These are phyloP conservation scores for Seriola quinqueradiata DNA, from an alignment of 2,113 vertebrate species.

Conservation along the genomic window DNA sequence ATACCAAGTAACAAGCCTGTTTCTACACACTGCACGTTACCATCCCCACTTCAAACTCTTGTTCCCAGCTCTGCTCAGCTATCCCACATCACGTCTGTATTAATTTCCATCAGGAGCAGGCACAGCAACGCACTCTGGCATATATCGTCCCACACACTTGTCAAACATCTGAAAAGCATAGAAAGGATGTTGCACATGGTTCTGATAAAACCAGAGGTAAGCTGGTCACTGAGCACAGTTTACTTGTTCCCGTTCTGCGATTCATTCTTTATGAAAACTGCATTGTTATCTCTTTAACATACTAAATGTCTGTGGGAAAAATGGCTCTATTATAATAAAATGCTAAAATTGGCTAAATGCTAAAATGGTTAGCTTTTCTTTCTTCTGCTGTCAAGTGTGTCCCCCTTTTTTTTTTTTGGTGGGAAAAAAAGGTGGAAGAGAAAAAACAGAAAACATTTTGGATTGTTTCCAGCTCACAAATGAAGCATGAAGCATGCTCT, in stretches of 20 bases:
- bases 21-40: slow-evolving; percentile 10
- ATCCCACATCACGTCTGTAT: slow-evolving; percentile 57
- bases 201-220: slow-evolving; percentile 71
- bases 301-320: slow-evolving; percentile 45
- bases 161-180: slow-evolving; percentile 79
- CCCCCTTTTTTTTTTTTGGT: slow-evolving; percentile 12
- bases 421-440: not conserved
- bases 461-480: slow-evolving; percentile 64
- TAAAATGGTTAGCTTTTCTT: slow-evolving; percentile 22
- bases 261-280: slow-evolving; percentile 52
- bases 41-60: slow-evolving; percentile 31
- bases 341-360: slow-evolving; percentile 1
- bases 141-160: slow-evolving; percentile 66
- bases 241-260: slow-evolving; percentile 36
- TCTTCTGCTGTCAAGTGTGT: slow-evolving; percentile 36
- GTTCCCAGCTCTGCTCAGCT: slow-evolving; percentile 47
- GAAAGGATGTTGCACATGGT: slow-evolving; percentile 76
- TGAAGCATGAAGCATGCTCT: slow-evolving; percentile 55
- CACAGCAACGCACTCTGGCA: slow-evolving; percentile 61
- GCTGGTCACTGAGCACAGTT: slow-evolving; percentile 52
- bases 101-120: slow-evolving; percentile 69
- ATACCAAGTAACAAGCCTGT: not conserved
- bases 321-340: slow-evolving; percentile 46
- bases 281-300: slow-evolving; percentile 24
- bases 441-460: slow-evolving; percentile 36